Conservation (phyloP, 2,888 invertebrate genomes). For the Drosophila incognita region DNA sequence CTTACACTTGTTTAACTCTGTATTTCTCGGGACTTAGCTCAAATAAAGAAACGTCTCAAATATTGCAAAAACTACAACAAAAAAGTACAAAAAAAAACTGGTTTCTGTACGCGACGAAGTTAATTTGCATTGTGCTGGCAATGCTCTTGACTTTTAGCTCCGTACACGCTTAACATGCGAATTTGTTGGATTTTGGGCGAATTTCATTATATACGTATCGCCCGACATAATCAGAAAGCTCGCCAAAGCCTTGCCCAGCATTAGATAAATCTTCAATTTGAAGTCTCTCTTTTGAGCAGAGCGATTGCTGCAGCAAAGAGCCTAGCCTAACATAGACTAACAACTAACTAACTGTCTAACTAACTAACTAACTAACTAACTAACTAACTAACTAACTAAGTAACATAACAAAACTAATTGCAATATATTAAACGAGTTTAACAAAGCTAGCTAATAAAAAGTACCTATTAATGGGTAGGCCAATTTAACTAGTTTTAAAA, state of each 20-base stretch:
- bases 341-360: no score
- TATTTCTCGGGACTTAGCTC: conserved; percentile 10
- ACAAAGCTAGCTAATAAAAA: background rate
- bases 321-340: background rate
- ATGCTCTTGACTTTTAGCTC: conserved; percentile 7
- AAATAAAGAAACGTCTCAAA: conserved; percentile 12
- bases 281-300: background rate
- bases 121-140: conserved; percentile 53
- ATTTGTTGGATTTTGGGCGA: conserved; percentile 3
- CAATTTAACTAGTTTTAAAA: background rate
- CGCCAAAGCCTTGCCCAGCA: background rate
- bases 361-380: no score
- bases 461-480: background rate
- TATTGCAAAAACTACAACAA: conserved; percentile 13
- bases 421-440: background rate
- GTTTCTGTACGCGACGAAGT: conserved; percentile 36
- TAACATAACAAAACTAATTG: no score
- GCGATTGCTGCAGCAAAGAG: background rate
- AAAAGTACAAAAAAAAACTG: conserved; percentile 26
- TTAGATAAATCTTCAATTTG: background rate
- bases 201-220: conserved; percentile 34
- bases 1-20: conserved; percentile 4
- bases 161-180: conserved; percentile 2
- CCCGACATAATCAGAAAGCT: conserved; percentile 15
- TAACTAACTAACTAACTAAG: no score